phyloP scores from a whole-genome alignment of 1,140 invertebrate species.

The Scaptomyza hsui region DNA sequence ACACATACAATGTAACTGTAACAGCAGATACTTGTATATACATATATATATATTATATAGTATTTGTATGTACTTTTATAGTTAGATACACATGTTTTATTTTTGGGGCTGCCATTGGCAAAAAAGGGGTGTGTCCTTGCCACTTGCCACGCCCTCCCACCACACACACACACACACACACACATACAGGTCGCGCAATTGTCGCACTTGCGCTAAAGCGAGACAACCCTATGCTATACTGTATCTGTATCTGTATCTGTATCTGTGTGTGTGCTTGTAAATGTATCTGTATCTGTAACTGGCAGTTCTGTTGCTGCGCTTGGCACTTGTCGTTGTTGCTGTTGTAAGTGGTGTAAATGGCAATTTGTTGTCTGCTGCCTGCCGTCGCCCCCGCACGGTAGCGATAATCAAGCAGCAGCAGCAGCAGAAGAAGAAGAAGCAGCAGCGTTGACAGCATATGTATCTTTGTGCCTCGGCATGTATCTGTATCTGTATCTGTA shows the following conservation, averaged over 20 bases:
- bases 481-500: conserved; percentile 19
- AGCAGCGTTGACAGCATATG: conserved; percentile 59
- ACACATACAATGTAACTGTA: conserved; percentile 32
- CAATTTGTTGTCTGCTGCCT: conserved; percentile 65
- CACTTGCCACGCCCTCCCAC: conserved; percentile 55
- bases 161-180: neutral
- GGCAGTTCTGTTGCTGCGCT: conserved; percentile 16
- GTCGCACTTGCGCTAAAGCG: conserved; percentile 45
- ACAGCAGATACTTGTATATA: conserved; percentile 14
- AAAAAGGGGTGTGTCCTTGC: conserved; percentile 65
- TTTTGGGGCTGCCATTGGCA: conserved; percentile 65
- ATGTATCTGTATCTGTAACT: conserved; percentile 36
- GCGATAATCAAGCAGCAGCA: conserved; percentile 45
- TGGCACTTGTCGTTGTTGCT: conserved; percentile 51
- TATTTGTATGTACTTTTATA: neutral
- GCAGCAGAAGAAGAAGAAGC: neutral
- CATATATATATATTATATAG: neutral
- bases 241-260: conserved; percentile 12
- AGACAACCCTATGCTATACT: conserved; percentile 53
- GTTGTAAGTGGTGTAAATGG: conserved; percentile 78
- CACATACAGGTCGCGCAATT: conserved; percentile 20
- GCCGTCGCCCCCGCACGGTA: conserved; percentile 63
- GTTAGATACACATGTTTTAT: conserved; percentile 13
- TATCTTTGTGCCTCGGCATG: conserved; percentile 13
- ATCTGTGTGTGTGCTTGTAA: conserved; percentile 7